These are phyloP conservation scores for Siniperca obscura DNA, from an alignment of 2,797 vertebrate genomes.

Conservation along the genomic window DNA sequence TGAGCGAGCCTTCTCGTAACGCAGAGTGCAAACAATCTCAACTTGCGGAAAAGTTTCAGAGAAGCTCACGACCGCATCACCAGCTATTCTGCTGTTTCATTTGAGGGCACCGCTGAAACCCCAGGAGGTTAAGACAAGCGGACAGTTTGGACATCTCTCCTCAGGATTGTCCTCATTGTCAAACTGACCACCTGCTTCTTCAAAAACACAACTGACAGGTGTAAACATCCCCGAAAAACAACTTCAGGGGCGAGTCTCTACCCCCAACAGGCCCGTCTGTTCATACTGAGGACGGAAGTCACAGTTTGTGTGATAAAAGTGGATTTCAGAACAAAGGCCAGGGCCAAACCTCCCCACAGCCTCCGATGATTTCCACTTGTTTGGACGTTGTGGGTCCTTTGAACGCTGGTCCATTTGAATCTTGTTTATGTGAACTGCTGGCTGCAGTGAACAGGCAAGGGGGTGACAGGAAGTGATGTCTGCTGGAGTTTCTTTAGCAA, in stretches of 20 bases:
- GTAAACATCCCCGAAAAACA: slow-evolving; percentile 43
- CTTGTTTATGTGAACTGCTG: background rate
- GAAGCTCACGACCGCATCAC: slow-evolving; percentile 13
- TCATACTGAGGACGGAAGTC: background rate
- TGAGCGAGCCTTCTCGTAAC: slow-evolving; percentile 6
- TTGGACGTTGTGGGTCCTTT: slow-evolving; percentile 28
- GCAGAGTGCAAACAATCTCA: slow-evolving; percentile 26
- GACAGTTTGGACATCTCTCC: slow-evolving; percentile 62
- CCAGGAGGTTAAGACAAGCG: slow-evolving; percentile 53
- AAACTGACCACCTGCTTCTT: slow-evolving; percentile 61
- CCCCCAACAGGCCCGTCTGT: slow-evolving; percentile 15
- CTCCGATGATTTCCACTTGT: slow-evolving; percentile 2
- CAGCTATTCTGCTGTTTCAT: slow-evolving; percentile 27
- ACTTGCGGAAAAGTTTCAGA: slow-evolving; percentile 55
- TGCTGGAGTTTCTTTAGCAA: slow-evolving; percentile 18
- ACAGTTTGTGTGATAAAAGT: slow-evolving; percentile 9
- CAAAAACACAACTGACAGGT: slow-evolving; percentile 56
- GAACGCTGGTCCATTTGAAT: slow-evolving; percentile 2
- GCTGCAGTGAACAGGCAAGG: background rate
- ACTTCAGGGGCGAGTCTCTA: slow-evolving; percentile 28
- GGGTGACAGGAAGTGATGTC: slow-evolving; percentile 29
- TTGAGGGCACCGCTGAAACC: background rate
- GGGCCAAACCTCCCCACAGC: background rate
- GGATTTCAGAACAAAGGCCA: slow-evolving; percentile 28
- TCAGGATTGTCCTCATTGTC: slow-evolving; percentile 38